Evolutionary conservation across 2,888 invertebrate genomes (phyloP), one percentile per base, ranked within the genome.

Genomic region (Platycheirus albimanus): DNA sequence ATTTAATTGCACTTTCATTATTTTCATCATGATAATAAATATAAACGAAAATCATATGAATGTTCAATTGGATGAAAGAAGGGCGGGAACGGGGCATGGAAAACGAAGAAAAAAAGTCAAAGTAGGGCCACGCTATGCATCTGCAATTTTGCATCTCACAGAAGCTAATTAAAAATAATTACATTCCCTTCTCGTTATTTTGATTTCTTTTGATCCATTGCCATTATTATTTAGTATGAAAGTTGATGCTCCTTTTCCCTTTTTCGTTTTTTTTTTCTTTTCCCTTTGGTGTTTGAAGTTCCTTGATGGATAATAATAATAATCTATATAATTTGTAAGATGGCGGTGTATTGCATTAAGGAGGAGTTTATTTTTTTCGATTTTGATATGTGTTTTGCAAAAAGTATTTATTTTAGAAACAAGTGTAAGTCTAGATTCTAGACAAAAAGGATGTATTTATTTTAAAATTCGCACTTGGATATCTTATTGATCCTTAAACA

Each of bases 91-190:
- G 24, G n/a, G n/a, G 11, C 11, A 41, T 7, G 33, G n/a, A 15
- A 30, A 19, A n/a, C 13, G 24, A 15, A 30, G 36, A 45, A 13
- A n/a, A 47, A 11, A 41, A 56, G 28, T 52, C 17, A 30, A n/a
- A 43, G 28, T 47, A 63, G n/a, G n/a, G 51, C 43, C 45, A 76
- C 19, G 71, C 45, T 47, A 67, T 69, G 74, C 69, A 74, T 67
- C 52, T 67, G 77, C 77, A 6, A 24, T 4, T 24, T 24, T 24
- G 24, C 3, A 67, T 74, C 72, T 83, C 69, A n/a, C n/a, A n/a
- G 78, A 83, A 49, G 78, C 72, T 78, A 83, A 83, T 83, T 83
- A 83, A 83, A 83, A 83, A 83, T 83, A 83, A 83, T 83, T 83
- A 74, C 74, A 70, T 78, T 83, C 83, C 52, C 72, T 74, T 72